Conservation (phyloP, 2,113 vertebrate genomes). For the Apodemus speciosus region DNA sequence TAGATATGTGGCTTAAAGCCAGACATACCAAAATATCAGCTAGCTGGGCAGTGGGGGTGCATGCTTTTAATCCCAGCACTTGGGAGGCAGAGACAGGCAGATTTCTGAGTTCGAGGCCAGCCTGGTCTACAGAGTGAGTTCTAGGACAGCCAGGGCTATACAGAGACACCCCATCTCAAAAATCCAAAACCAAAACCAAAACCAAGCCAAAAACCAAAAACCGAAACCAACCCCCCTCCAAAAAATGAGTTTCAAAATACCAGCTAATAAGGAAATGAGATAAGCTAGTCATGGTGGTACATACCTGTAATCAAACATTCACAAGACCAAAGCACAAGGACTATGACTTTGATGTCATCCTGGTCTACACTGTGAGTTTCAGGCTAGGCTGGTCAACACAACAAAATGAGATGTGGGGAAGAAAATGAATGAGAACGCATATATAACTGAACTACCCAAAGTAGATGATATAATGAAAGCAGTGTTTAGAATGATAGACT, state of each 20-base stretch:
- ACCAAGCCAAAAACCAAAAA: too few relatives aligned
- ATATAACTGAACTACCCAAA: background rate
- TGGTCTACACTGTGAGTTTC: background rate
- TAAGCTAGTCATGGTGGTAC: background rate
- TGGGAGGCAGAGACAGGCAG: too few relatives aligned
- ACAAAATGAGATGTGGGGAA: background rate
- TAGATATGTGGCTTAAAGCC: conserved; percentile 3
- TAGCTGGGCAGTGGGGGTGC: too few relatives aligned
- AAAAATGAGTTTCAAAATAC: background rate
- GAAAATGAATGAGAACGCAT: background rate
- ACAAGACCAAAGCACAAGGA: background rate
- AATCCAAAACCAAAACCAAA: too few relatives aligned
- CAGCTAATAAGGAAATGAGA: background rate
- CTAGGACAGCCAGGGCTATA: too few relatives aligned
- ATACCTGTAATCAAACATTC: background rate
- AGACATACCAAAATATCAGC: background rate
- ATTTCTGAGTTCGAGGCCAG: too few relatives aligned
- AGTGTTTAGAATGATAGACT: conserved; percentile 5
- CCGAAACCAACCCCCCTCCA: too few relatives aligned
- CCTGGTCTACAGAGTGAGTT: too few relatives aligned
- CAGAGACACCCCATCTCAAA: too few relatives aligned
- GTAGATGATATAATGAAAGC: background rate
- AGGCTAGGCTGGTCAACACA: background rate
- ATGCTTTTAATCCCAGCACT: too few relatives aligned
- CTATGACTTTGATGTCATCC: background rate